A percentile compares a stretch with the other conserved stretches of the same genome.
These are phyloP conservation scores for Poecilus cupreus DNA, from an alignment of 2,888 invertebrate genomes.

Conservation along the genomic window DNA sequence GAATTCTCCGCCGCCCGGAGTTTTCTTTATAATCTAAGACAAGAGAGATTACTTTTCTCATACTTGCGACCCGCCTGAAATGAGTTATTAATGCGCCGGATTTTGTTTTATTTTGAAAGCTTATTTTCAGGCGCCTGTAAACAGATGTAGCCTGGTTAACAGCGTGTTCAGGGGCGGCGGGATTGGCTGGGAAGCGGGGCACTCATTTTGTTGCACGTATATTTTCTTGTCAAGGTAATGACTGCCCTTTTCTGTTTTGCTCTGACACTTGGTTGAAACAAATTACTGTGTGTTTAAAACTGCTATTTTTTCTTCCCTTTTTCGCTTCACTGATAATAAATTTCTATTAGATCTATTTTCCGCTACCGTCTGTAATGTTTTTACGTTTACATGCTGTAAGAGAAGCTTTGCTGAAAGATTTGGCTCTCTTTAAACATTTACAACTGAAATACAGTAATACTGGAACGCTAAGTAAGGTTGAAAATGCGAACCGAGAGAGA, in stretches of 20 bases:
- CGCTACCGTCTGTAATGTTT: no score
- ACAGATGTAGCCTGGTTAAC: constrained; percentile 18
- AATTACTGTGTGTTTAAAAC: neutral
- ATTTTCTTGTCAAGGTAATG: neutral
- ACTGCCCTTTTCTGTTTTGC: neutral
- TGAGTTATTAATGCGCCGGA: constrained; percentile 39
- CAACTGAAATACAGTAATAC: no score
- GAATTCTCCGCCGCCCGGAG: neutral
- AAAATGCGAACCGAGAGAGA: no score
- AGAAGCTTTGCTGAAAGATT: no score
- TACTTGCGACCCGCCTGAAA: neutral
- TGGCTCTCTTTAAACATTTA: no score
- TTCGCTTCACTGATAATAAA: no score
- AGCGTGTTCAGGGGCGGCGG: no score
- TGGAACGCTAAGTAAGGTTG: no score
- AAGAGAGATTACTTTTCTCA: constrained; percentile 48
- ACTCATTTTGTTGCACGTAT: neutral
- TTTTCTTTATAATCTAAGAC: constrained; percentile 46
- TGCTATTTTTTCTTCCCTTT: neutral
- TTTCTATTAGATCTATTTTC: no score
- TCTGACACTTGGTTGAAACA: neutral
- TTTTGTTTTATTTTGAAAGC: constrained; percentile 37
- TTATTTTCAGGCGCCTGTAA: neutral
- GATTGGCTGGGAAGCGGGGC: no score
- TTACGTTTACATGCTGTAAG: no score